Percentiles rank a stretch among this genome's conserved stretches.
These are phyloP conservation scores for Scaptomyza reducta DNA, from an alignment of 2,888 invertebrate species.

Conservation along the genomic window DNA sequence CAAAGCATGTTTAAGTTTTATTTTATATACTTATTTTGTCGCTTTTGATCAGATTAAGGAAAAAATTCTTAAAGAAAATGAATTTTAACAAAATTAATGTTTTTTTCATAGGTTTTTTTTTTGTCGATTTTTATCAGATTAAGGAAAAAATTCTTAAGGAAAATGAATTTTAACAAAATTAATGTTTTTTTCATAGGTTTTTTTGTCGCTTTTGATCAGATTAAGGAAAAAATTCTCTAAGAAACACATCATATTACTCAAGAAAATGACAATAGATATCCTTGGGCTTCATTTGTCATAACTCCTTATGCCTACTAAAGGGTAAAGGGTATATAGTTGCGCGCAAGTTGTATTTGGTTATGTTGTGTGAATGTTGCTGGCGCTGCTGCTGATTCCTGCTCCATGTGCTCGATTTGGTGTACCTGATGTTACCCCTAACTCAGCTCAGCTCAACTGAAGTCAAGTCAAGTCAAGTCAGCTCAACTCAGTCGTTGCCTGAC, in stretches of 20 bases:
- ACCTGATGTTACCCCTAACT: slow-evolving; percentile 23
- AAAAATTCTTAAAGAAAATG: too few relatives aligned
- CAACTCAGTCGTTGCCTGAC: slow-evolving; percentile 39
- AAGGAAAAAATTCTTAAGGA: background rate
- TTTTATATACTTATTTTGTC: too few relatives aligned
- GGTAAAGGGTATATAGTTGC: slow-evolving; percentile 38
- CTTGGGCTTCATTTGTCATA: background rate
- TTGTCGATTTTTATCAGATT: background rate
- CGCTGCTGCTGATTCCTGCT: slow-evolving; percentile 4
- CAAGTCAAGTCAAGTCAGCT: background rate
- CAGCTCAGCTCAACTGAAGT: slow-evolving; percentile 4
- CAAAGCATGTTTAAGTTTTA: too few relatives aligned
- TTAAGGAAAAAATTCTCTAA: background rate
- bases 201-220: background rate
- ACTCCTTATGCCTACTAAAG: background rate
- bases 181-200: too few relatives aligned
- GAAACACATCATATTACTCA: background rate
- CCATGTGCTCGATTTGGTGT: background rate
- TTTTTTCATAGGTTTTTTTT: too few relatives aligned
- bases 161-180: too few relatives aligned
- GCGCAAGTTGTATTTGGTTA: slow-evolving; percentile 53
- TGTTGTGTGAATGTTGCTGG: slow-evolving; percentile 34
- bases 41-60: background rate
- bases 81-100: too few relatives aligned
- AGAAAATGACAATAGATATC: background rate